These are phyloP conservation scores for Asbolus verrucosus DNA, from an alignment of 1,140 invertebrate genomes.

Conservation along the genomic window DNA sequence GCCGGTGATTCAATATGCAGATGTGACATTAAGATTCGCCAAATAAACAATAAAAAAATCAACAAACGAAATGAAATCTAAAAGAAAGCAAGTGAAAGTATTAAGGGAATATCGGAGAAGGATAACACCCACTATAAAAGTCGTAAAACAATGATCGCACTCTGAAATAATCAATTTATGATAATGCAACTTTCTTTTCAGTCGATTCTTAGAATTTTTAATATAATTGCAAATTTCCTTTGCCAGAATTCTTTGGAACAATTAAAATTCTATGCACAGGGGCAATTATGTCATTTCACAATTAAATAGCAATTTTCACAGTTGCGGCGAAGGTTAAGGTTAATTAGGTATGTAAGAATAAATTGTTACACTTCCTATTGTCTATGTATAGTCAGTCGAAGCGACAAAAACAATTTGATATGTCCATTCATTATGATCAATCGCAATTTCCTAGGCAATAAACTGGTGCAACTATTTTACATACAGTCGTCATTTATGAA, in stretches of 20 bases:
- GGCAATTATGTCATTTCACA: constrained; percentile 11
- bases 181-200: constrained; percentile 9
- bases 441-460: background rate
- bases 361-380: constrained; percentile 12
- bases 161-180: background rate
- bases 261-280: constrained; percentile 14
- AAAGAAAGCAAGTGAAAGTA: constrained; percentile 34
- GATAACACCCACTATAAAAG: constrained; percentile 17
- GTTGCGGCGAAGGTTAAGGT: constrained; percentile 10
- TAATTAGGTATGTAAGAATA: background rate
- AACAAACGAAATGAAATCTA: too few relatives aligned
- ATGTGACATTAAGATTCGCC: constrained; percentile 25
- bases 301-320: constrained; percentile 17
- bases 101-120: constrained; percentile 1
- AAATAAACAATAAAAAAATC: constrained; percentile 4
- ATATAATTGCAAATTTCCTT: constrained; percentile 3
- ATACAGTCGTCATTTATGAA: background rate
- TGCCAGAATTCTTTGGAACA: background rate
- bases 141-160: background rate
- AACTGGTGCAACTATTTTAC: background rate
- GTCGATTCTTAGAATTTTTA: background rate
- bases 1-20: background rate
- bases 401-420: background rate
- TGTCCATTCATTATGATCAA: too few relatives aligned
- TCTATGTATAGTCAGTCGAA: constrained; percentile 4